phyloP scores from a whole-genome alignment of 2,113 vertebrate species.

The Gymnorhina tibicen region DNA sequence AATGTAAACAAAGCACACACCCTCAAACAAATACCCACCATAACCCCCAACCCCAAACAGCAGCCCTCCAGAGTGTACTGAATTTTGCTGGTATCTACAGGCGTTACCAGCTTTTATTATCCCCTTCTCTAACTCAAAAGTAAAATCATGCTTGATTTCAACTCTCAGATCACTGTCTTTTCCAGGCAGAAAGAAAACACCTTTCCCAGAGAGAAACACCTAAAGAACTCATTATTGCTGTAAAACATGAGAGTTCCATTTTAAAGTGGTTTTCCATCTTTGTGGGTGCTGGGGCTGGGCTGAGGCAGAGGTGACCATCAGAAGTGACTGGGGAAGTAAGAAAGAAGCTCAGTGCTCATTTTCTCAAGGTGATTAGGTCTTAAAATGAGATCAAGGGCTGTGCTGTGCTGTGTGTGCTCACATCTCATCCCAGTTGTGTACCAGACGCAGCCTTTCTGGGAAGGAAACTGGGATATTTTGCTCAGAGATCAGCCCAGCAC shows the following conservation, averaged over 20 bases:
- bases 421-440: background rate
- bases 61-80: background rate
- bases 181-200: background rate
- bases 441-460: background rate
- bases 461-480: background rate
- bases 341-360: background rate
- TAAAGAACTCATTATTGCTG: background rate
- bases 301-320: background rate
- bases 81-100: background rate
- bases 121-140: background rate
- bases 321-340: background rate
- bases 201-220: background rate
- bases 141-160: background rate
- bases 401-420: background rate
- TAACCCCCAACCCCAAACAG: background rate
- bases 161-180: background rate
- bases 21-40: background rate
- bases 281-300: background rate
- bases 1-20: background rate
- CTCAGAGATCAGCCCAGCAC: background rate
- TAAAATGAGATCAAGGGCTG: background rate
- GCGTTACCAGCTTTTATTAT: background rate
- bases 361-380: background rate
- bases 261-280: background rate
- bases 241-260: background rate